Conservation (phyloP, 2,888 invertebrate species). For the Pseudococcus viburni region DNA sequence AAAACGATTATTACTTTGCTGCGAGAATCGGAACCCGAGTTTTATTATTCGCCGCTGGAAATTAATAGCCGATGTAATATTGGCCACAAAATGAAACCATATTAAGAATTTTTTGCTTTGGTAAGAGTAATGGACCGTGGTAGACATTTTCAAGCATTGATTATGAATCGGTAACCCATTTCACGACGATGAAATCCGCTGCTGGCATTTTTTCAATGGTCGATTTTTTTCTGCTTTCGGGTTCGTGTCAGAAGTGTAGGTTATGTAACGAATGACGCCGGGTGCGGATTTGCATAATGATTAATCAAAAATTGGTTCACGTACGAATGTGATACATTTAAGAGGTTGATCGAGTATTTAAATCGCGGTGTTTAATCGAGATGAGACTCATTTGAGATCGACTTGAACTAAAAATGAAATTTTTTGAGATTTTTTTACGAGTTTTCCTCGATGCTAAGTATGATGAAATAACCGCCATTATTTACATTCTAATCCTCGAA, state of each 20-base stretch:
- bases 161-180: conserved; percentile 21
- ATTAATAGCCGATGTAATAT: conserved; percentile 21
- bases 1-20: conserved; percentile 15
- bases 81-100: conserved; percentile 19
- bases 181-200: conserved; percentile 21
- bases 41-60: conserved; percentile 36
- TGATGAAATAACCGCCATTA: no score
- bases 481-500: no score
- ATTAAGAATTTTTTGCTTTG: not conserved
- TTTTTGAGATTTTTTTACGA: no score
- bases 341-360: not conserved
- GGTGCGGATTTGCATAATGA: conserved; percentile 19
- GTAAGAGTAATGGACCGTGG: not conserved
- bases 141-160: conserved; percentile 21
- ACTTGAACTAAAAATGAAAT: no score
- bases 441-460: no score
- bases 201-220: not conserved
- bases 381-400: no score
- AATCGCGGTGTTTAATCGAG: not conserved
- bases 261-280: conserved; percentile 3
- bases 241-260: conserved; percentile 11
- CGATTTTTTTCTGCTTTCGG: not conserved
- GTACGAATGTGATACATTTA: not conserved
- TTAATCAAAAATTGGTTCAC: conserved; percentile 21
- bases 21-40: not conserved